phyloP scores from a whole-genome alignment of 2,113 vertebrate genomes.

The Asarcornis scutulata region DNA sequence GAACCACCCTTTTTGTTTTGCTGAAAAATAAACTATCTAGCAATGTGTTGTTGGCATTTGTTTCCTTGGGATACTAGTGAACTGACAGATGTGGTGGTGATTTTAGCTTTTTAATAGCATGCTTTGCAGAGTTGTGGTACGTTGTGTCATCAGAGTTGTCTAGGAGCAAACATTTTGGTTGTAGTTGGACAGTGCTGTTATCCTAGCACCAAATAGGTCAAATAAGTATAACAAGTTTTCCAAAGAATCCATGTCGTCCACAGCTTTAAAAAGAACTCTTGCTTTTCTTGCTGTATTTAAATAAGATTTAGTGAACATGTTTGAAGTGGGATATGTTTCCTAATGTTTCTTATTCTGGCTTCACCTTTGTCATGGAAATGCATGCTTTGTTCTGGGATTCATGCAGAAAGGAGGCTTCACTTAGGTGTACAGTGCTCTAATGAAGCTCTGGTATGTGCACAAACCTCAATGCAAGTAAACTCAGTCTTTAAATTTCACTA shows the following conservation, averaged over 20 bases:
- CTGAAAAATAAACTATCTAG: slow-evolving; percentile 20
- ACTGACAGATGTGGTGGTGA: neutral
- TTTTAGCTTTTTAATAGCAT: neutral
- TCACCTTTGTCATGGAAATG: slow-evolving; percentile 56
- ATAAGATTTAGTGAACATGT: neutral
- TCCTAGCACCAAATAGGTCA: neutral
- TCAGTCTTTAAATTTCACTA: neutral
- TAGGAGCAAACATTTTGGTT: neutral
- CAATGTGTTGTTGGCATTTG: neutral
- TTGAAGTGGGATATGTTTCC: neutral
- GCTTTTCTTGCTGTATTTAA: neutral
- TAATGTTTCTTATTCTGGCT: neutral
- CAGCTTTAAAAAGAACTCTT: neutral
- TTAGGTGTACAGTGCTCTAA: neutral
- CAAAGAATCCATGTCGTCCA: neutral
- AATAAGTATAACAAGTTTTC: slow-evolving; percentile 8
- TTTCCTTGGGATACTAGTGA: neutral
- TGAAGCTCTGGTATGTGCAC: neutral
- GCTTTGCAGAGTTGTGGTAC: neutral
- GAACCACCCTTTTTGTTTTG: slow-evolving; percentile 2
- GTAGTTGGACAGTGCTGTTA: neutral
- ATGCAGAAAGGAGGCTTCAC: neutral
- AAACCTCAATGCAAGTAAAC: neutral
- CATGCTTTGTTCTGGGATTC: slow-evolving; percentile 31
- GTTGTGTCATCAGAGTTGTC: neutral